phyloP scores from a whole-genome alignment of 2,113 vertebrate species.

The Eira barbara region DNA sequence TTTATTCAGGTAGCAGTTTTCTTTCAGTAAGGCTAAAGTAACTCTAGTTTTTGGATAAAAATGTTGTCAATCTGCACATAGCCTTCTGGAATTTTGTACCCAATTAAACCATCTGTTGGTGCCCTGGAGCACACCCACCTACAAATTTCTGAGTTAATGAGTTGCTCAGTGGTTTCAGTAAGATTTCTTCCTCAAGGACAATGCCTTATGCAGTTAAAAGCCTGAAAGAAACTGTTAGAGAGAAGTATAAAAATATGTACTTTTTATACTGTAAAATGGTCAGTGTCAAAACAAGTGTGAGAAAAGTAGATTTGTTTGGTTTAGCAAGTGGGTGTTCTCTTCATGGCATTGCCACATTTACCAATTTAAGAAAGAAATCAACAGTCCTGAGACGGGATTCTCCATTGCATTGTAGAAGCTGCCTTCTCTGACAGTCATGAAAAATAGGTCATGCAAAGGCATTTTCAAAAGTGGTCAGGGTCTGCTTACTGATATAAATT shows the following conservation, averaged over 20 bases:
- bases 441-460: not conserved
- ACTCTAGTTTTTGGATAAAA: not conserved
- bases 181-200: not conserved
- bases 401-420: not conserved
- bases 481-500: not conserved
- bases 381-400: not conserved
- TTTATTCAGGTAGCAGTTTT: not conserved
- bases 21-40: not conserved
- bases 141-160: constrained; percentile 37
- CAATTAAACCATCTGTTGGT: constrained; percentile 53
- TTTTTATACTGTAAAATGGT: not conserved
- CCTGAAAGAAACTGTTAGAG: not conserved
- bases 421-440: not conserved
- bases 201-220: not conserved
- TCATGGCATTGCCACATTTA: not conserved
- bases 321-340: not conserved
- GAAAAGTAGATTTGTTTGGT: not conserved
- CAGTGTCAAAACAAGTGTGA: not conserved
- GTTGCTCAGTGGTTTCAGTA: not conserved
- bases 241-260: not conserved
- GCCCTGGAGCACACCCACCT: not conserved
- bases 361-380: not conserved
- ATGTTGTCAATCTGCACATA: not conserved
- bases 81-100: constrained; percentile 27
- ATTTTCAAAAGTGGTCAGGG: not conserved